These are phyloP conservation scores for Anthopleura xanthogrammica DNA, from an alignment of 92 coral and sea anemone genomes.

Conservation along the genomic window DNA sequence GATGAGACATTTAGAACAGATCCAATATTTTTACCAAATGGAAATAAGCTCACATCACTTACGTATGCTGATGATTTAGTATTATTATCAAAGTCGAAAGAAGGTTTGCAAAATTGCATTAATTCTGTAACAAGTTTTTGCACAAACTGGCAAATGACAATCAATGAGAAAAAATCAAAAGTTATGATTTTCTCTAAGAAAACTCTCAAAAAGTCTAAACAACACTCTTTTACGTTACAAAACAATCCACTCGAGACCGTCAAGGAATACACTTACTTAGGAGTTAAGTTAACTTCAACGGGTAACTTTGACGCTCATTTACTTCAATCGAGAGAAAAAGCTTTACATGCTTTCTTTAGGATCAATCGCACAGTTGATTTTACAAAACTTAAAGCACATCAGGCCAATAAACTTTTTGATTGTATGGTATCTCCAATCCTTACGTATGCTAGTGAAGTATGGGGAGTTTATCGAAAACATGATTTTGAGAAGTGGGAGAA, in stretches of 20 bases:
- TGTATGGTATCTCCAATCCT: no score
- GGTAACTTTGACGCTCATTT: slow-evolving; percentile 1
- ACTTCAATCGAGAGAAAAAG: neutral
- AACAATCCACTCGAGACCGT: slow-evolving; percentile 5
- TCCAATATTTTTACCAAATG: slow-evolving; percentile 9
- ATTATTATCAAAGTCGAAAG: slow-evolving; percentile 16
- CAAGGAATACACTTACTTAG: slow-evolving; percentile 25
- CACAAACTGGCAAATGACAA: slow-evolving; percentile 14
- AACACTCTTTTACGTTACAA: neutral
- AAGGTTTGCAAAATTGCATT: slow-evolving; percentile 31
- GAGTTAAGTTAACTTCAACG: slow-evolving; percentile 10
- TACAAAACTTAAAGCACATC: neutral
- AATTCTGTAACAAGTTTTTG: neutral
- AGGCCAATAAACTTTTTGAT: no score
- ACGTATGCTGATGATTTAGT: slow-evolving; percentile 37
- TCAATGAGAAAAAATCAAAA: slow-evolving; percentile 22
- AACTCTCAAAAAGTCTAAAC: neutral
- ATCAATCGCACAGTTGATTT: neutral
- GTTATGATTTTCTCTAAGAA: slow-evolving; percentile 9
- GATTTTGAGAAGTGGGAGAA: no score
- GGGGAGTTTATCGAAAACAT: no score
- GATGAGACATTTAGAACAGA: neutral
- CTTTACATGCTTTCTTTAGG: slow-evolving; percentile 21
- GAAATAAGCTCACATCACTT: slow-evolving; percentile 15
- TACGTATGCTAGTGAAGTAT: no score